Evolutionary conservation across 2,888 invertebrate genomes (phyloP), one percentile per base, ranked within the genome.

Genomic region (Ernsta delagoae): DNA sequence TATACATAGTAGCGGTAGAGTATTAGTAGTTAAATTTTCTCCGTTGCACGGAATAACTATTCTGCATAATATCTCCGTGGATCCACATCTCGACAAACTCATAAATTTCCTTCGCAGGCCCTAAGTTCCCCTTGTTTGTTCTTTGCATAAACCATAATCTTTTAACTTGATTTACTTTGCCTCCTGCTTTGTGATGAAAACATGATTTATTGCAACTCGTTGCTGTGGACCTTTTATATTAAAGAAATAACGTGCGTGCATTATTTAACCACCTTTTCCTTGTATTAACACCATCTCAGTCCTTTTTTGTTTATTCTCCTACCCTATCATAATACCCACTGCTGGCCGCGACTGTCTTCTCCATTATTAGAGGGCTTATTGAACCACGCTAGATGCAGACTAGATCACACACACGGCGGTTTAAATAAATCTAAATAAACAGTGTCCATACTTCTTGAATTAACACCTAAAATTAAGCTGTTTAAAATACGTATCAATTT

Each of bases 101-200:
- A 62, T 68, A 68, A 68, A 62, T 68, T 61, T 56, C 56, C 43
- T 45, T 61, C 48, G 48, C 45, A 56, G 48, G 62, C 48, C 24
- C 45, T 62, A 50, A 59, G 59, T 65, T 48, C 39, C 60, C 61
- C 61, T 60, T 60, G 60, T 67, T 60, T 67, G 60, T 54, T 67
- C 60, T 60, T 67, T 67, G 54, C 66, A 60, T 60, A 54, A 60
- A 54, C 60, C 54, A 61, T 60, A 54, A 67, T 54, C 34, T 61
- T 61, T 54, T 67, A 36, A 36, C 43, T 43, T 67, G 60, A 48
- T 57, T 61, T 67, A 61, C 54, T 67, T 61, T 56, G 60, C n/a
- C 43, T 66, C 43, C 53, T 54, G 43, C 43, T 43, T 54, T 56
- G 41, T 54, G 9, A 60, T 36, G 11, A 60, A 43, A 60, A 59